These are phyloP conservation scores for Pangasius macronema DNA, from an alignment of 2,797 vertebrate species.

Conservation along the genomic window DNA sequence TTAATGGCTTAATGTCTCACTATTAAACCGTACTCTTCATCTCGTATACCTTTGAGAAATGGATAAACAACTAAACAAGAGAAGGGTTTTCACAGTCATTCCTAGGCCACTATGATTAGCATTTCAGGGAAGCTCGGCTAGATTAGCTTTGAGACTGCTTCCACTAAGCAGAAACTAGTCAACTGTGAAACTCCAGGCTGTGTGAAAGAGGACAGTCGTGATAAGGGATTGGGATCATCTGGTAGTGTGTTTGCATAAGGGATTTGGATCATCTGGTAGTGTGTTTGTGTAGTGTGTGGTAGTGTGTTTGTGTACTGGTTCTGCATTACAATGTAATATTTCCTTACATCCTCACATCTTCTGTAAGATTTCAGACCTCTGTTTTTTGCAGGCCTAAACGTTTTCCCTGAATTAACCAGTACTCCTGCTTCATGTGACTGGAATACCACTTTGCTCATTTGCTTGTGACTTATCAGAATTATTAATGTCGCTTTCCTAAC, in stretches of 20 bases:
- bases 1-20: too few species aligned
- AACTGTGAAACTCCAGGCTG: conserved; percentile 46
- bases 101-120: conserved; percentile 54
- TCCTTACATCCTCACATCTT: neutral
- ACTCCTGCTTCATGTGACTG: neutral
- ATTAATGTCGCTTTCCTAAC: conserved; percentile 54
- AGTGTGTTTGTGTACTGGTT: conserved; percentile 7
- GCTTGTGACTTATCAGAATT: conserved; percentile 56
- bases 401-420: conserved; percentile 13
- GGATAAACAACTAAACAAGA: conserved; percentile 6
- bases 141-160: conserved; percentile 44
- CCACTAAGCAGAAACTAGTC: conserved; percentile 52
- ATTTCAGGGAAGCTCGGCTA: conserved; percentile 49
- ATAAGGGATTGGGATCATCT: neutral
- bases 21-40: too few species aligned
- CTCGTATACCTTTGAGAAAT: too few species aligned
- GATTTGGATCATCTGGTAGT: neutral
- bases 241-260: neutral
- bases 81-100: conserved; percentile 55
- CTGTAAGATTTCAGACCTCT: conserved; percentile 8
- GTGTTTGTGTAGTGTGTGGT: conserved; percentile 7
- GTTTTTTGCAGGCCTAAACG: conserved; percentile 5
- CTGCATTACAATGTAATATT: neutral
- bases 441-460: conserved; percentile 18
- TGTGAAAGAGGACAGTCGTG: conserved; percentile 17